A percentile compares a stretch with the other conserved stretches of the same genome.
Conservation (phyloP, 2,888 invertebrate genomes). For the Galerucella pusilla region DNA sequence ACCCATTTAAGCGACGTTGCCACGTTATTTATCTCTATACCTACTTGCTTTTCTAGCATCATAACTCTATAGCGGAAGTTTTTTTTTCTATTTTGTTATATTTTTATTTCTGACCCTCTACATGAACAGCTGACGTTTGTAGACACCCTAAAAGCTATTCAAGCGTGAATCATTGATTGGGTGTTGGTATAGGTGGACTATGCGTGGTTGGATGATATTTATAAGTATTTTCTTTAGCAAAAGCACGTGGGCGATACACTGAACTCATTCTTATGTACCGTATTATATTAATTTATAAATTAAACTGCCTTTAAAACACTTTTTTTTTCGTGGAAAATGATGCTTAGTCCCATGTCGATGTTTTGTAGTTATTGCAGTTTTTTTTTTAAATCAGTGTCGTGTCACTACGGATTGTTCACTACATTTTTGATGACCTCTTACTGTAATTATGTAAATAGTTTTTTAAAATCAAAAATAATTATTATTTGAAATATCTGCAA, state of each 20-base stretch:
- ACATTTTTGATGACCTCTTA: too few relatives aligned
- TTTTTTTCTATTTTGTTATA: constrained; percentile 6
- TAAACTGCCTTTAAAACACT: too few relatives aligned
- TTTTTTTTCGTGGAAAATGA: too few relatives aligned
- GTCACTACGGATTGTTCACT: too few relatives aligned
- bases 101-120: constrained; percentile 18
- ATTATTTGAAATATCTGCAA: too few relatives aligned
- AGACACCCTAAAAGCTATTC: constrained; percentile 42
- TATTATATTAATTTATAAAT: background rate
- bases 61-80: background rate
- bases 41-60: background rate
- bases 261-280: constrained; percentile 7
- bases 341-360: too few relatives aligned
- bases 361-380: too few relatives aligned
- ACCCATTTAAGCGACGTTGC: constrained; percentile 5
- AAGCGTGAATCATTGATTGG: constrained; percentile 44
- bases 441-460: too few relatives aligned
- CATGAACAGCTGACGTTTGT: constrained; percentile 46
- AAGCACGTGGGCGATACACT: constrained; percentile 48
- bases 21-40: background rate
- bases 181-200: constrained; percentile 36
- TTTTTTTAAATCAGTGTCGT: too few relatives aligned
- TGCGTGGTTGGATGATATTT: constrained; percentile 32
- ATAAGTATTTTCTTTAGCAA: constrained; percentile 39
- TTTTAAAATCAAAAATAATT: too few relatives aligned